phyloP scores from a whole-genome alignment of 2,888 invertebrate genomes.

The Zonitis immaculata region DNA sequence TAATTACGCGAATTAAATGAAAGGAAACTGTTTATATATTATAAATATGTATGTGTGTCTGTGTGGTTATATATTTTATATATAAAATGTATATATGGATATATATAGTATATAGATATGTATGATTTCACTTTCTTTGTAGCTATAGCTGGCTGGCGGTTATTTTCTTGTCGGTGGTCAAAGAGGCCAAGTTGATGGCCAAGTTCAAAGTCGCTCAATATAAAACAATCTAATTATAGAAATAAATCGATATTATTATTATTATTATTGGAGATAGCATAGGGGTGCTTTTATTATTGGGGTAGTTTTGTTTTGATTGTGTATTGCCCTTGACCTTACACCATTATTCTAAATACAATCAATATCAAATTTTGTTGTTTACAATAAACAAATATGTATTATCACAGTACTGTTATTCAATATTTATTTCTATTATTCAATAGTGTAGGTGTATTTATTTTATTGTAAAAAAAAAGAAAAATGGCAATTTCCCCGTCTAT shows the following conservation, averaged over 20 bases:
- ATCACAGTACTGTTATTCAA: conserved; percentile 12
- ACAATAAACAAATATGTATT: conserved; percentile 3
- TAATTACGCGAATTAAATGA: neutral
- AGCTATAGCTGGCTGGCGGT: neutral
- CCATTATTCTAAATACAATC: too few relatives aligned
- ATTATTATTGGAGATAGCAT: too few relatives aligned
- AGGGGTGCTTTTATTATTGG: too few relatives aligned
- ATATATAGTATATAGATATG: too few relatives aligned
- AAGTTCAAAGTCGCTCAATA: conserved; percentile 28
- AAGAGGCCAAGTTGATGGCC: conserved; percentile 35
- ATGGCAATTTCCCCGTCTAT: too few relatives aligned
- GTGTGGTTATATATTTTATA: conserved; percentile 1
- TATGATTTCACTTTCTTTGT: conserved; percentile 8
- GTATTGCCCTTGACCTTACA: too few relatives aligned
- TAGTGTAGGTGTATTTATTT: conserved; percentile 10
- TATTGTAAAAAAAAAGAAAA: too few relatives aligned
- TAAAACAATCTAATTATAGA: too few relatives aligned
- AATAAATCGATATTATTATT: too few relatives aligned
- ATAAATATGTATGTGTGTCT: neutral
- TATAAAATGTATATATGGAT: too few relatives aligned
- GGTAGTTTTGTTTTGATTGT: too few relatives aligned
- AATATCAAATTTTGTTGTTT: neutral
- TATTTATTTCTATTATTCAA: conserved; percentile 10
- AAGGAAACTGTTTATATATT: conserved; percentile 12
- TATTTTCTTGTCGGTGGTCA: conserved; percentile 22